Percentiles rank a stretch among this genome's conserved stretches.
These are phyloP conservation scores for Sinohyriopsis cumingii DNA, from an alignment of 2,888 invertebrate genomes.

Conservation along the genomic window DNA sequence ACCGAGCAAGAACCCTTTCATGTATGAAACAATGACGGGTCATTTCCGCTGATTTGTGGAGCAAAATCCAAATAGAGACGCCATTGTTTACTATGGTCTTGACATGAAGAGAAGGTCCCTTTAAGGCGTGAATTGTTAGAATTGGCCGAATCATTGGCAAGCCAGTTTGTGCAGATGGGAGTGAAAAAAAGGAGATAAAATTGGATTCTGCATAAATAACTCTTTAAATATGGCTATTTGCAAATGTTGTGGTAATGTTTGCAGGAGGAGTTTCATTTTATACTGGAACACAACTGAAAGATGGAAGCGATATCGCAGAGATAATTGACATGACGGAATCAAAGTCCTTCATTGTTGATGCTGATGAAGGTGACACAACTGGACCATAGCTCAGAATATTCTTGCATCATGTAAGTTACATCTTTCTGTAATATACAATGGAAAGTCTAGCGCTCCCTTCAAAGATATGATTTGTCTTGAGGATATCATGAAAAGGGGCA, in stretches of 20 bases:
- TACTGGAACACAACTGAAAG: conserved; percentile 16
- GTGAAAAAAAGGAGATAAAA: conserved; percentile 16
- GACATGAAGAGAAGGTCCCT: conserved; percentile 11
- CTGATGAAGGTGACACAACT: conserved; percentile 14
- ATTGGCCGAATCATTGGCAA: conserved; percentile 8
- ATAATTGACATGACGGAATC: conserved; percentile 6
- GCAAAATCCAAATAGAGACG: conserved; percentile 21
- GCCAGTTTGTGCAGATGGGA: conserved; percentile 18
- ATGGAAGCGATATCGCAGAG: conserved; percentile 26
- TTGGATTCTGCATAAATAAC: conserved; percentile 29
- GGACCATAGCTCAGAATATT: conserved; percentile 21
- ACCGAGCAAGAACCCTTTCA: conserved; percentile 12
- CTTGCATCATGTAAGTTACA: too few species aligned
- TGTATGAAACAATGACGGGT: conserved; percentile 23
- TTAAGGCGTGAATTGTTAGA: conserved; percentile 16
- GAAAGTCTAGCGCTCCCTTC: too few species aligned
- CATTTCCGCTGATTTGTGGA: conserved; percentile 19
- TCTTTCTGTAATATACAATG: too few species aligned
- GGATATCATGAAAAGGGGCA: too few species aligned
- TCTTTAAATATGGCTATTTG: conserved; percentile 26
- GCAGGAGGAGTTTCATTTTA: conserved; percentile 31
- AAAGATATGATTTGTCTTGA: too few species aligned
- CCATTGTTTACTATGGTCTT: conserved; percentile 26
- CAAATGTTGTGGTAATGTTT: conserved; percentile 10
- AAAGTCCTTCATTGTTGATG: conserved; percentile 19